Evolutionary conservation across 2,797 vertebrate species (phyloP).

Genomic region (Sebastes steindachneri): DNA sequence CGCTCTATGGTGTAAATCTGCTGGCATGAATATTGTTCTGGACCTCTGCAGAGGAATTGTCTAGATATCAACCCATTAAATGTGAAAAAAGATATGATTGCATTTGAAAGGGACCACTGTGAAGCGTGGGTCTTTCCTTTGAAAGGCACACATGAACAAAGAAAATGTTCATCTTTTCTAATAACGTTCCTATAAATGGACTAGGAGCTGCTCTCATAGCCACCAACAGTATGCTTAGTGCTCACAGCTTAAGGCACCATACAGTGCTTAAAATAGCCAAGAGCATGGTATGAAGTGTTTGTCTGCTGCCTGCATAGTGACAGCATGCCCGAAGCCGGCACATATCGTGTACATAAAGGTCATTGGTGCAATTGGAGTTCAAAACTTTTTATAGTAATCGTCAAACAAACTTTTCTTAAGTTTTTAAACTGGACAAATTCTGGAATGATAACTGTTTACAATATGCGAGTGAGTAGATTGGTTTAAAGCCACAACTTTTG

Average conservation of each 20-base stretch:
- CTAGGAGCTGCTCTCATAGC: background rate
- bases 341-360: slow-evolving; percentile 71
- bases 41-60: background rate
- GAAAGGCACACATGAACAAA: background rate
- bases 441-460: background rate
- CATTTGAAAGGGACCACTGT: background rate
- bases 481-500: background rate
- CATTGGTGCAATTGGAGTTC: slow-evolving; percentile 41
- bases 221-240: slow-evolving; percentile 17
- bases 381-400: slow-evolving; percentile 52
- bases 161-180: background rate
- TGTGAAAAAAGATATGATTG: background rate
- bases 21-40: background rate
- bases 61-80: background rate
- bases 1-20: slow-evolving; percentile 2
- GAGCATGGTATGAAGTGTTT: slow-evolving; percentile 72
- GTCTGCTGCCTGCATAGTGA: slow-evolving; percentile 71
- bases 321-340: slow-evolving; percentile 54
- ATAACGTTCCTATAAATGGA: background rate
- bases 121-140: background rate
- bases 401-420: background rate
- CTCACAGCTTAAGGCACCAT: slow-evolving; percentile 52
- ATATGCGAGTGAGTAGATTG: background rate
- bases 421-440: background rate
- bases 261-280: slow-evolving; percentile 77